phyloP scores from a whole-genome alignment of 2,888 invertebrate genomes.

The Cheilosia variabilis region DNA sequence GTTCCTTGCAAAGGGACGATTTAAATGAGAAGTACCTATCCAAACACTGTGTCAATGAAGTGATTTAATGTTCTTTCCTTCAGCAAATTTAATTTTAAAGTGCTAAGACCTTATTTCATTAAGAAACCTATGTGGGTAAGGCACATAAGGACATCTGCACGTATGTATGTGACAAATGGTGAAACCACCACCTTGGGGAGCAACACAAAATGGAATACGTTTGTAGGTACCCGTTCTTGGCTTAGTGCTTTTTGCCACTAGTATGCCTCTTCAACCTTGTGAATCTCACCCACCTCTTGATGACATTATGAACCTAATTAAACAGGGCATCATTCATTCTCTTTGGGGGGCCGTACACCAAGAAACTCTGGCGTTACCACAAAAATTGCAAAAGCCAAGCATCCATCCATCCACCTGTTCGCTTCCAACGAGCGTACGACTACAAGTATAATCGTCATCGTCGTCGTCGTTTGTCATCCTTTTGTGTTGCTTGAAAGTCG shows the following conservation, averaged over 20 bases:
- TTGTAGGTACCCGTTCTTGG: constrained; percentile 15
- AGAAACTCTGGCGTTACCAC: constrained; percentile 32
- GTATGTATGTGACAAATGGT: not conserved
- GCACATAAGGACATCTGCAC: not conserved
- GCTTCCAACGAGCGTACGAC: constrained; percentile 22
- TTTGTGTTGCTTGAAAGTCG: constrained; percentile 14
- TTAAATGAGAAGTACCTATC: constrained; percentile 45
- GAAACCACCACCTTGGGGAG: not conserved
- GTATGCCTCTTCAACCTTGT: constrained; percentile 21
- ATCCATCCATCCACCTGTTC: constrained; percentile 65
- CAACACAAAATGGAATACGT: constrained; percentile 11
- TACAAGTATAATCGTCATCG: not conserved
- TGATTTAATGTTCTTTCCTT: constrained; percentile 43
- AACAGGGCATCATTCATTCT: constrained; percentile 66
- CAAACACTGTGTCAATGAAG: constrained; percentile 14
- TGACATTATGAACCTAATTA: constrained; percentile 70
- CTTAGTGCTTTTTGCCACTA: constrained; percentile 10
- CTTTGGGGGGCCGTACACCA: constrained; percentile 38
- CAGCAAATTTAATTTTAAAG: constrained; percentile 49
- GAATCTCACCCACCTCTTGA: constrained; percentile 26
- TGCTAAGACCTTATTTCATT: constrained; percentile 19
- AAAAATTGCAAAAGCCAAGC: constrained; percentile 62
- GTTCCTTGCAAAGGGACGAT: constrained; percentile 28
- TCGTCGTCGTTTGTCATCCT: constrained; percentile 26
- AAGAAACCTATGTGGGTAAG: not conserved